A percentile compares a stretch with the other conserved stretches of the same genome.
These are phyloP conservation scores for Sycophaga agraensis DNA, from an alignment of 1,140 invertebrate genomes.

Conservation along the genomic window DNA sequence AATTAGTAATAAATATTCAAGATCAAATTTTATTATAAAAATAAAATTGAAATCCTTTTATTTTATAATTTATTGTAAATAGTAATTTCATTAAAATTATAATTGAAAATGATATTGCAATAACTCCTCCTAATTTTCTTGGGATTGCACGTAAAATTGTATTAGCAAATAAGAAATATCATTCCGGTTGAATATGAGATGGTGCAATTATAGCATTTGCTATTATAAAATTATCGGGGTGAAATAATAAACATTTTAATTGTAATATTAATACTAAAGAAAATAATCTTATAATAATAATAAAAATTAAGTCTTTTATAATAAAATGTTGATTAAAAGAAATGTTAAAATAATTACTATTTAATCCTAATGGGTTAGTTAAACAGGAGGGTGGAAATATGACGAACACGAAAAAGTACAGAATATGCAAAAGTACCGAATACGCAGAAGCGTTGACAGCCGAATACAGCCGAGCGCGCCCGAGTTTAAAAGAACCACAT, in stretches of 20 bases:
- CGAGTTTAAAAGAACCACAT: too few species aligned
- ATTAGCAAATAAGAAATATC: constrained; percentile 73
- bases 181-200: constrained; percentile 70
- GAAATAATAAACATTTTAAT: constrained; percentile 59
- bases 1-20: constrained; percentile 58
- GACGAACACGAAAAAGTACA: too few species aligned
- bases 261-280: constrained; percentile 52
- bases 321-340: constrained; percentile 58
- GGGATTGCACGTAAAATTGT: constrained; percentile 70
- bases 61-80: constrained; percentile 57
- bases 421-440: too few species aligned
- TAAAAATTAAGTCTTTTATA: constrained; percentile 60
- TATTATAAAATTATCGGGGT: constrained; percentile 69
- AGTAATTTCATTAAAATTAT: constrained; percentile 52
- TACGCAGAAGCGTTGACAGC: too few species aligned
- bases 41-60: constrained; percentile 32
- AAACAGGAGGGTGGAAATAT: too few species aligned
- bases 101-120: constrained; percentile 63
- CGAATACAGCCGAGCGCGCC: too few species aligned
- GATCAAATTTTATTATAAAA: constrained; percentile 61
- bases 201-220: constrained; percentile 62
- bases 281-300: constrained; percentile 56
- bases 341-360: constrained; percentile 65
- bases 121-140: constrained; percentile 70
- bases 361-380: constrained; percentile 64